Base-by-base conservation (phyloP, 2,113 vertebrate species). In the Chaetorhynchus papuensis region DNA sequence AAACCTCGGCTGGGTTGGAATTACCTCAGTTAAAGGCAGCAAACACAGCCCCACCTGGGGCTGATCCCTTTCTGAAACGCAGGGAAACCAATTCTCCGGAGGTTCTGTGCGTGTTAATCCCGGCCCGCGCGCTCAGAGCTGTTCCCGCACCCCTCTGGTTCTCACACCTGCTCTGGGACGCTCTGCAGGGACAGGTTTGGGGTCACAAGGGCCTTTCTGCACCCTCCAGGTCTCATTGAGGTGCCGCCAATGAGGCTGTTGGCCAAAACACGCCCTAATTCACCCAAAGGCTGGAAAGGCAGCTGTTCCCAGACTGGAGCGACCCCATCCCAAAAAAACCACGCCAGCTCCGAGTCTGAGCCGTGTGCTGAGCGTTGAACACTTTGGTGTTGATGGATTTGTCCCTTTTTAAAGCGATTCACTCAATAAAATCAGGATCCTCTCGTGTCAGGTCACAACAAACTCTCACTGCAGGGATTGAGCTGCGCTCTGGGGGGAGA, bases 221-320 rank as follows among this genome's bases (percentile, higher is more conserved):
- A 22, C 41, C 68, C 49, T 47, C 24, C 28, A 15, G 21, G 9
- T 57, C 56, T 54, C 27, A 3, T 31, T 31, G 66, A 72, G 57
- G 47, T 80, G n/a, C 7, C 35, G 41, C n/a, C 28, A 14, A 14
- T 0, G 3, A 59, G 44, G 37, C 2, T 12, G 1, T 4, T 7
- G 4, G 8, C 30, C 44, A 52, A 90, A 94, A 24, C 0, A 10
- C 4, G 19, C 68, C 56, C 41, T 23, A 33, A 44, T 66, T 60
- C 63, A 64, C 57, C 33, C 57, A 47, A n/a, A 54, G 1, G 22
- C 26, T 26, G 52, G 42, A 22, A 26, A 50, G 9, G 14, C 30
- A 33, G 14, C 21, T 33, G 27, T 4, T 66, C 20, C 41, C 54
- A 49, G 13, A 0, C 28, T 13, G 59, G 28, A 77, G 53, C 49